These are phyloP conservation scores for Anguilla rostrata DNA, from an alignment of 2,113 vertebrate species.

Conservation along the genomic window DNA sequence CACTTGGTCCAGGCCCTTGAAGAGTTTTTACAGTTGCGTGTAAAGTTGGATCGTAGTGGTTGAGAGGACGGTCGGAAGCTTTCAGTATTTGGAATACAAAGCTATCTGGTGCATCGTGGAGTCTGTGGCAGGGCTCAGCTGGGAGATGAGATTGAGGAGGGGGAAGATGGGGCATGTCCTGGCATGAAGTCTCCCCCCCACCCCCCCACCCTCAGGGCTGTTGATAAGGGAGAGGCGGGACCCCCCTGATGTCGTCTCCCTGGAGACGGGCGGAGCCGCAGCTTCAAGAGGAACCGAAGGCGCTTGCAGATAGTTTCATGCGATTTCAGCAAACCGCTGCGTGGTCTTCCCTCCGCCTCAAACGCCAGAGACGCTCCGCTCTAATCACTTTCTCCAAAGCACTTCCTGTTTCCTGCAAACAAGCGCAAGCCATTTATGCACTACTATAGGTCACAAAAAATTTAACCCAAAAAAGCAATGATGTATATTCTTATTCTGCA, in stretches of 20 bases:
- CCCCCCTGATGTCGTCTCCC: not conserved
- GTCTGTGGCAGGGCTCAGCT: not conserved
- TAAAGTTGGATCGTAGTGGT: no score
- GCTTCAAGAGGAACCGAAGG: not conserved
- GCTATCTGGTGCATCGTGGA: not conserved
- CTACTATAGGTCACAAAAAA: not conserved
- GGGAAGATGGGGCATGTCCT: not conserved
- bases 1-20: no score
- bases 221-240: not conserved
- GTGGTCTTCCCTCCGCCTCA: not conserved
- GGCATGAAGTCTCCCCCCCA: not conserved
- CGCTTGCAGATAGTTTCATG: not conserved
- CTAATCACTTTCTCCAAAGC: not conserved
- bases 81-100: no score
- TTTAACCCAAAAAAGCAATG: not conserved
- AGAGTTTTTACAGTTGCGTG: no score
- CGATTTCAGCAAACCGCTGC: not conserved
- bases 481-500: not conserved
- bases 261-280: not conserved
- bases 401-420: not conserved
- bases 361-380: not conserved
- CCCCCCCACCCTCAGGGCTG: not conserved
- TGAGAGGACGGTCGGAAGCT: no score
- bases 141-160: not conserved
- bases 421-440: not conserved